Evolutionary conservation across 1,140 invertebrate species (phyloP).

Genomic region (Drosophila bipectinata): DNA sequence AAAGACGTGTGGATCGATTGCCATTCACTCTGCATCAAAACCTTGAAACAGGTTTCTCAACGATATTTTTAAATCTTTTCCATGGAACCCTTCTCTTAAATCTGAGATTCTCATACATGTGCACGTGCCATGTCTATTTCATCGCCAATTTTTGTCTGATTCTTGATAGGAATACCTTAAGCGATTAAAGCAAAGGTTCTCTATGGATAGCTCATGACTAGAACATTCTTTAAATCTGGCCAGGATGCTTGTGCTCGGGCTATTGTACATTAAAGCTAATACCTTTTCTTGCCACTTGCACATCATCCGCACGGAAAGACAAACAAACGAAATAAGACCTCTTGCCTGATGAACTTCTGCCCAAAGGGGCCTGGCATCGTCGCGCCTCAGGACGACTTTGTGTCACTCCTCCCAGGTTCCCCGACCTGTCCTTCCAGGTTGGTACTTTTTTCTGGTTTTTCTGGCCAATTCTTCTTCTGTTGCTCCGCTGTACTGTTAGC

Average conservation of each 20-base stretch:
- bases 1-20: too few relatives aligned
- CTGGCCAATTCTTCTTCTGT: conserved; percentile 9
- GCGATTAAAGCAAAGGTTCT: too few relatives aligned
- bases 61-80: too few relatives aligned
- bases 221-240: background rate
- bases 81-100: too few relatives aligned
- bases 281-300: background rate
- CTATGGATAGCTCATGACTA: background rate
- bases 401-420: too few relatives aligned
- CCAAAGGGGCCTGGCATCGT: background rate
- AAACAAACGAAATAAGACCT: conserved; percentile 6
- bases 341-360: conserved; percentile 3
- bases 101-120: too few relatives aligned
- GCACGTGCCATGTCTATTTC: too few relatives aligned
- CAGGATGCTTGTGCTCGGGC: background rate
- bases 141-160: too few relatives aligned
- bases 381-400: background rate
- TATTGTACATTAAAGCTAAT: background rate
- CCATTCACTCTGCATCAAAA: too few relatives aligned
- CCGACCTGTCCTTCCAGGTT: conserved; percentile 14
- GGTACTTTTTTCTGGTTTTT: conserved; percentile 14
- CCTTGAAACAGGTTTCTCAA: too few relatives aligned
- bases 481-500: conserved; percentile 62
- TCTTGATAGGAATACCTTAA: too few relatives aligned
- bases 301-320: background rate